Base-by-base conservation (phyloP, 2,113 vertebrate genomes). In the Polyodon spathula region DNA sequence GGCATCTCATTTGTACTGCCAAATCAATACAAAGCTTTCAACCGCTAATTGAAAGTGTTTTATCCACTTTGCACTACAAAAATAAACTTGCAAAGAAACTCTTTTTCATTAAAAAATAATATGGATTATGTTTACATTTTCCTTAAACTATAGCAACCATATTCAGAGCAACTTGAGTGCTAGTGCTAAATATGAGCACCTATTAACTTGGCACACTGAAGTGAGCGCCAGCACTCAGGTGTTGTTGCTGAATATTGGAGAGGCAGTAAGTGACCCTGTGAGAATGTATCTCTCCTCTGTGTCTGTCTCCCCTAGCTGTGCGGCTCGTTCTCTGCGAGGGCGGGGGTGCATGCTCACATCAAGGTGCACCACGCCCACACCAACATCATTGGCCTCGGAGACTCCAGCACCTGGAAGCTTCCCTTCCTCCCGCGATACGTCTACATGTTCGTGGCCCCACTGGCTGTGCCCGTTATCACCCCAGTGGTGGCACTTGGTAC, bases 311-410 rank as follows among this genome's bases (percentile, higher is more conserved):
- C 56, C 14, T 71, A 98, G 95, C 76, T 97, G 15, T 97, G 94
- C 15, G 86, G 92, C 0, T 82, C 88, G 0, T 93, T 98, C 82
- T 87, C 92, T 0, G 86, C 85, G 0, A 83, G 79, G 5, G 83
- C 77, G 0, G 90, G 79, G 0, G 79, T 77, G 10, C 79, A 85
- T 1, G 91, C 85, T 8, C 95, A 98, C 0, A 84, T 96, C 12
- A 95, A 93, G 77, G 66, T 95, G 61, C 95, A 97, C 68, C 95
- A 98, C 0, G 89, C 86, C 55, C 90, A 98, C 71, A 98, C 95
- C 55, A 98, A 98, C 0, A 37, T 97, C 61, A 80, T 97, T 0
- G 93, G 91, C 15, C 73, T 97, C 62, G 93, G 94, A 0, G 95
- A 98, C 77, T 98, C 93, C 52, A 96, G 93, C 78, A 86, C 85